Conservation (phyloP, 2,888 invertebrate genomes). For the Cyrtodaria siliqua region DNA sequence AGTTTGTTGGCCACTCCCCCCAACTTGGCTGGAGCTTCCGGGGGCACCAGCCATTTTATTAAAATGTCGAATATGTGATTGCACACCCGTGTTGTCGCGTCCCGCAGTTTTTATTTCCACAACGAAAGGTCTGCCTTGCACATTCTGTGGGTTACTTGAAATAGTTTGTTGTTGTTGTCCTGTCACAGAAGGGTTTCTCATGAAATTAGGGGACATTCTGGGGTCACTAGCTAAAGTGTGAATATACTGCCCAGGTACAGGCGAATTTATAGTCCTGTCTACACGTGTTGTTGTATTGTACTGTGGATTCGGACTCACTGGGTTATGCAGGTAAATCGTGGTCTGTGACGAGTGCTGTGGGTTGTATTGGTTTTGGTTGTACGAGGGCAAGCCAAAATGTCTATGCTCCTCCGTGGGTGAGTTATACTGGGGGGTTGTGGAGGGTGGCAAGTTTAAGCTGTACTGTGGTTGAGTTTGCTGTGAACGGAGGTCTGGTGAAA, state of each 20-base stretch:
- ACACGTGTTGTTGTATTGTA: slow-evolving; percentile 22
- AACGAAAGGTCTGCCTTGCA: slow-evolving; percentile 28
- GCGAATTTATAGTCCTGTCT: slow-evolving; percentile 36
- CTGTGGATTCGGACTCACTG: slow-evolving; percentile 37
- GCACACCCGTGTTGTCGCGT: slow-evolving; percentile 38
- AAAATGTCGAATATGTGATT: slow-evolving; percentile 62
- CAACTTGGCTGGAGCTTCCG: slow-evolving; percentile 13
- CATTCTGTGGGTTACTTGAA: slow-evolving; percentile 12
- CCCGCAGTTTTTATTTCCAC: slow-evolving; percentile 49
- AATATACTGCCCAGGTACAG: slow-evolving; percentile 16
- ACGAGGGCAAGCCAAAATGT: slow-evolving; percentile 13
- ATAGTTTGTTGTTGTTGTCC: slow-evolving; percentile 13
- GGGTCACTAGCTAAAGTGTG: slow-evolving; percentile 26
- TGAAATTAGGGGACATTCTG: slow-evolving; percentile 27
- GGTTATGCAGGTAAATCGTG: slow-evolving; percentile 59
- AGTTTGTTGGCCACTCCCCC: slow-evolving; percentile 18
- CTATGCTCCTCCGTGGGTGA: slow-evolving; percentile 48
- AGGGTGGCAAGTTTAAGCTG: slow-evolving; percentile 20
- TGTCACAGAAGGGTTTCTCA: slow-evolving; percentile 11
- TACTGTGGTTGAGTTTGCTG: slow-evolving; percentile 29
- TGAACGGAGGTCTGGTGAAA: slow-evolving; percentile 34
- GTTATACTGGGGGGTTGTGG: slow-evolving; percentile 33
- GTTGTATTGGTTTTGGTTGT: slow-evolving; percentile 28
- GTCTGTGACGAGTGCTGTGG: slow-evolving; percentile 64
- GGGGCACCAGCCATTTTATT: slow-evolving; percentile 43